Evolutionary conservation across 2,888 invertebrate genomes (phyloP).

Genomic region (Netelia inedita): DNA sequence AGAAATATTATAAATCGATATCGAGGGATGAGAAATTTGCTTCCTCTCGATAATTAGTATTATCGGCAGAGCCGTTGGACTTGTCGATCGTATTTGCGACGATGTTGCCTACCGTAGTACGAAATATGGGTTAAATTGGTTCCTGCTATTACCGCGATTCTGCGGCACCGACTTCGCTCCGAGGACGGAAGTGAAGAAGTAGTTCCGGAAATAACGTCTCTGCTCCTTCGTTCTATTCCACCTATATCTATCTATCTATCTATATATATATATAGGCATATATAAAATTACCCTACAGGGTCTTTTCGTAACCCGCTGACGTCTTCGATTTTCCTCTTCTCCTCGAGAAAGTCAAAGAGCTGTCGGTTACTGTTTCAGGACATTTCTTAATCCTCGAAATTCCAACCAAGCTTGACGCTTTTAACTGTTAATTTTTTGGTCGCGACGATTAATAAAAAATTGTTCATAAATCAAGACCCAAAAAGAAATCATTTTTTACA

Average conservation of each 20-base stretch:
- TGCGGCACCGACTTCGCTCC: constrained; percentile 39
- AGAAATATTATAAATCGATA: constrained; percentile 14
- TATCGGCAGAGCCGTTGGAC: constrained; percentile 17
- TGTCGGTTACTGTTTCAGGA: constrained; percentile 50
- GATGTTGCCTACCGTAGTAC: constrained; percentile 27
- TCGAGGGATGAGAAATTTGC: constrained; percentile 25
- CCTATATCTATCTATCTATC: not conserved
- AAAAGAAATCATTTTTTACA: too few species aligned
- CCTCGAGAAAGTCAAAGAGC: constrained; percentile 26
- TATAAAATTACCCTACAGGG: constrained; percentile 5
- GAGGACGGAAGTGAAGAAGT: constrained; percentile 75
- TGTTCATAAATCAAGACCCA: too few species aligned
- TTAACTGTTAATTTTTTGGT: not conserved
- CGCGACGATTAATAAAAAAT: not conserved
- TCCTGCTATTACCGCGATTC: constrained; percentile 69
- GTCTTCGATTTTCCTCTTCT: constrained; percentile 41
- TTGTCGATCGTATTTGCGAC: constrained; percentile 23
- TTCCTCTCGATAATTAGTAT: constrained; percentile 44
- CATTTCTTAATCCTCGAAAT: constrained; percentile 19
- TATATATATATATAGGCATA: constrained; percentile 34
- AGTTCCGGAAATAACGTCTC: constrained; percentile 82
- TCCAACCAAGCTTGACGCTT: not conserved
- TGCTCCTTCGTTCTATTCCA: constrained; percentile 61
- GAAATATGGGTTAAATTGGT: constrained; percentile 51
- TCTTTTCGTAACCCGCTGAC: constrained; percentile 22